These are phyloP conservation scores for Ptyas mucosa DNA, from an alignment of 2,113 vertebrate species.

Conservation along the genomic window DNA sequence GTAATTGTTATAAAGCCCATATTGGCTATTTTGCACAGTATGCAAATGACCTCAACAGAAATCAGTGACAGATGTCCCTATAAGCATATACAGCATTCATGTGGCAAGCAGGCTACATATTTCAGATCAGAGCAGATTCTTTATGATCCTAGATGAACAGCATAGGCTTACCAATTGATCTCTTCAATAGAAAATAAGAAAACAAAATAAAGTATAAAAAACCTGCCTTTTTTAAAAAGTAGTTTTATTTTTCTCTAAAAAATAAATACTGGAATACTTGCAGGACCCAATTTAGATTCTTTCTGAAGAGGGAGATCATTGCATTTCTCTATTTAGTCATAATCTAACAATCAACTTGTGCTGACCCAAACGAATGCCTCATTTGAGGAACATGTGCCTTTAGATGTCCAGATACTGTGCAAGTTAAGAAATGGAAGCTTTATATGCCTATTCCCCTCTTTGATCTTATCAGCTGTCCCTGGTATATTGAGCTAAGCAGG, in stretches of 20 bases:
- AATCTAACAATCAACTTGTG: not conserved
- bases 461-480: not conserved
- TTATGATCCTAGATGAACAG: not conserved
- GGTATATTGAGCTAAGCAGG: not conserved
- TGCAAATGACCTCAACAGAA: not conserved
- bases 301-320: not conserved
- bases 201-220: not conserved
- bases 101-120: not conserved
- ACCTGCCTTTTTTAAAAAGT: not conserved
- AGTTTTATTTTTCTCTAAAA: not conserved
- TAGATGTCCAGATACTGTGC: not conserved
- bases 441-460: not conserved
- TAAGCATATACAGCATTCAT: not conserved
- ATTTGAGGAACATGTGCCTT: not conserved
- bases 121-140: not conserved
- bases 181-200: not conserved
- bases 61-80: not conserved
- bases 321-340: not conserved
- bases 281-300: not conserved
- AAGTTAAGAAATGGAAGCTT: not conserved
- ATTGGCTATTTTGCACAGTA: not conserved
- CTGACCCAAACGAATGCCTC: not conserved
- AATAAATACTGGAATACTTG: not conserved
- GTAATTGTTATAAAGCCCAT: not conserved
- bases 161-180: not conserved